Evolutionary conservation across 2,797 vertebrate genomes (phyloP).

Genomic region (Anguilla anguilla): DNA sequence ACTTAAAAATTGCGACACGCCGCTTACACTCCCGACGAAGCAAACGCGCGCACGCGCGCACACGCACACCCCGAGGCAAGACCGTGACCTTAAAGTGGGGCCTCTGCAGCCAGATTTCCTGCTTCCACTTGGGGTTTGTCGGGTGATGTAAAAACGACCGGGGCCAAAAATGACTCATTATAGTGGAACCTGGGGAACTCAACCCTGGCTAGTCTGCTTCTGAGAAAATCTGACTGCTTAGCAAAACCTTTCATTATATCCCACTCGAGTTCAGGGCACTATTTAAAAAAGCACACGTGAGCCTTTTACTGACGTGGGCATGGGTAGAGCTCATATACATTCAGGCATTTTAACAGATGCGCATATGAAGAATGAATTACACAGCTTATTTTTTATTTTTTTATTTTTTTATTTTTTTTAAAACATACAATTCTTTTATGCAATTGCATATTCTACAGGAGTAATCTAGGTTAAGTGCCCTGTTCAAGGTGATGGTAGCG

Average conservation of each 20-base stretch:
- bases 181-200: neutral
- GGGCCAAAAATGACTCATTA: neutral
- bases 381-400: no score
- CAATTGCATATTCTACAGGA: no score
- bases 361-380: no score
- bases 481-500: neutral
- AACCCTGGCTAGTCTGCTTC: neutral
- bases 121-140: neutral
- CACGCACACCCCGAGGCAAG: neutral
- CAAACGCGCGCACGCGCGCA: neutral
- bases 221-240: neutral
- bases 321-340: no score
- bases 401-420: no score
- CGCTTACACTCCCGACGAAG: neutral
- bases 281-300: neutral
- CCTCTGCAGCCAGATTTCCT: neutral
- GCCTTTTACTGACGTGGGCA: neutral
- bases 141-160: neutral
- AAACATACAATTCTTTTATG: no score
- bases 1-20: neutral
- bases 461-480: neutral
- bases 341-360: no score
- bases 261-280: neutral
- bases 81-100: neutral
- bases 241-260: neutral